Percentiles rank a stretch among this genome's conserved stretches.
These are phyloP conservation scores for Iphiclides podalirius DNA, from an alignment of 2,888 invertebrate species.

Conservation along the genomic window DNA sequence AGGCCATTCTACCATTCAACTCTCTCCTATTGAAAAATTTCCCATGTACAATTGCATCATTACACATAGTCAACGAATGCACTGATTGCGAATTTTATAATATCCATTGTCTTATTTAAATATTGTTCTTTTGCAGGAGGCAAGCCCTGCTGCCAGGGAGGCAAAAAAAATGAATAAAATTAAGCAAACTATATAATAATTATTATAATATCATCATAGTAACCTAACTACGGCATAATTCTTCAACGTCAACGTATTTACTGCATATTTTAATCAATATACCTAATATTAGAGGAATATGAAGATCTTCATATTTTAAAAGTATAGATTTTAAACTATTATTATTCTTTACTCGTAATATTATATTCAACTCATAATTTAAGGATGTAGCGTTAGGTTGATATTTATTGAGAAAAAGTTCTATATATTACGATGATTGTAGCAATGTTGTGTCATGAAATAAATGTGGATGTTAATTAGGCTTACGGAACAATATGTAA, in stretches of 20 bases:
- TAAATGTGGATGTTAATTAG: constrained; percentile 33
- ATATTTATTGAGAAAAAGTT: constrained; percentile 35
- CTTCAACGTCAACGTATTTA: background rate
- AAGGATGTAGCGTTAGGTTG: constrained; percentile 24
- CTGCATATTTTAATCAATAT: background rate
- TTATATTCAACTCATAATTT: constrained; percentile 3
- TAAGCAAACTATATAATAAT: background rate
- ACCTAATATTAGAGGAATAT: constrained; percentile 3
- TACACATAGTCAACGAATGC: too few relatives aligned
- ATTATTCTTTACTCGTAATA: background rate
- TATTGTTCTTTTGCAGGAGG: constrained; percentile 50
- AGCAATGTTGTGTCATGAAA: constrained; percentile 45
- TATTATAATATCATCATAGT: background rate
- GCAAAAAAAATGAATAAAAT: constrained; percentile 39
- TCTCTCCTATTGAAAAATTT: too few relatives aligned
- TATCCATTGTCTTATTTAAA: too few relatives aligned
- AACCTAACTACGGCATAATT: background rate
- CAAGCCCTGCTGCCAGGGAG: constrained; percentile 67
- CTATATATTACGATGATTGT: constrained; percentile 34
- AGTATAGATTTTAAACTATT: background rate
- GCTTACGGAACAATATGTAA: constrained; percentile 17
- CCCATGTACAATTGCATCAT: too few relatives aligned
- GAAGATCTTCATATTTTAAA: constrained; percentile 19
- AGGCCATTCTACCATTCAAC: too few relatives aligned
- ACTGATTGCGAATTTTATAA: background rate